Base-by-base conservation (phyloP, 1,140 invertebrate genomes). In the Planococcus citri region DNA sequence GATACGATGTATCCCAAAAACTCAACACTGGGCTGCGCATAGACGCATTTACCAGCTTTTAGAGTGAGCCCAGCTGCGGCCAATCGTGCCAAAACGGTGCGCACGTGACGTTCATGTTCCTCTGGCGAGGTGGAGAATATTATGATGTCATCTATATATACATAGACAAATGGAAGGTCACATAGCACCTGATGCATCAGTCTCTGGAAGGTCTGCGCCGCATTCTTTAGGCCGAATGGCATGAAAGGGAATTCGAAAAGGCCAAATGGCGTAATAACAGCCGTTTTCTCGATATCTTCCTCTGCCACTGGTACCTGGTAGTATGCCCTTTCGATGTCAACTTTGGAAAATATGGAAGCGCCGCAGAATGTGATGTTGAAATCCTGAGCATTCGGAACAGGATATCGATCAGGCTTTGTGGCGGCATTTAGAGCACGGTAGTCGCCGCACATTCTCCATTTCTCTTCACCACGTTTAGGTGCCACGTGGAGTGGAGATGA, bases 241-340 rank as follows among this genome's bases (percentile, higher is more conserved):
- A 81, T 78, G 61, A 60, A n/a, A 6, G 72, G 38, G 70, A 78
- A 81, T 70, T 78, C 76, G 58, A 76, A 79, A 70, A 77, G 75
- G 0, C 77, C 77, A 57, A 74, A 70, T 38, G 74, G 61, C 22
- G 73, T 74, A 6, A 72, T 73, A 73, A 83, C 83, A 0, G 80
- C 81, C 0, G 82, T 83, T 74, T 82, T 83, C 10, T 76, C 72
- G 12, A 74, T 77, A 60, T 75, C 74, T 0, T 71, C 33, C 24
- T 72, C 68, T 3, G 78, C 74, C 1, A 85, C 74, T 4, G 75
- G 72, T 8, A 84, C 74, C 71, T 84, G 81, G 72, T 78, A 78
- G 73, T 79, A 84, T n/a, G 82, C 82, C 29, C 75, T 77, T 0
- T 73, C 73, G 17, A 82, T 69, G 75, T 84, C 82, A 3, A 84